phyloP scores from a whole-genome alignment of 2,113 vertebrate species.

The Tachycineta bicolor region DNA sequence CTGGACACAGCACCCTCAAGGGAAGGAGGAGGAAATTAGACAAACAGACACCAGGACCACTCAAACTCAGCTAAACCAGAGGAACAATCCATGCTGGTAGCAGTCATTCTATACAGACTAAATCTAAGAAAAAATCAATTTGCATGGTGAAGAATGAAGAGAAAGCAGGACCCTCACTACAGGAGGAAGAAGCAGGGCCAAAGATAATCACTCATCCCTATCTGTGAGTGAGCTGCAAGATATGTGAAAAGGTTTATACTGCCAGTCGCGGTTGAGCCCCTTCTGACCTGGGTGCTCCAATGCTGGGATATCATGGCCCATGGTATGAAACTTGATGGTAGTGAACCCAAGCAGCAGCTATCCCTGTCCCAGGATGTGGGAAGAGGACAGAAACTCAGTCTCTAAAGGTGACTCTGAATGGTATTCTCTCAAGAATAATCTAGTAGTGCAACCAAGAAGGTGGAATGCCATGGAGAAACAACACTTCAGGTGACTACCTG shows the following conservation, averaged over 20 bases:
- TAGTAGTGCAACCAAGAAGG: neutral
- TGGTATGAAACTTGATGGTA: neutral
- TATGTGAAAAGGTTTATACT: neutral
- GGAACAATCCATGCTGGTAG: neutral
- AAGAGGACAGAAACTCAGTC: neutral
- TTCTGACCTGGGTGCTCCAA: neutral
- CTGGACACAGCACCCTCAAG: neutral
- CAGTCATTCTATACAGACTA: neutral
- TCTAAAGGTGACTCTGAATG: neutral
- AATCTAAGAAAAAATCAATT: neutral
- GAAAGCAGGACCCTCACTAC: neutral
- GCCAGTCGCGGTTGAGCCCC: fast-evolving
- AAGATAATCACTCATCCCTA: neutral
- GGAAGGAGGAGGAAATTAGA: neutral
- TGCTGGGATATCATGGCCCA: neutral
- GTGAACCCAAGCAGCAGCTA: neutral
- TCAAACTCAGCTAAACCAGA: neutral
- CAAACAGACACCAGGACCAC: neutral
- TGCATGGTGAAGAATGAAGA: neutral
- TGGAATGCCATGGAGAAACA: neutral
- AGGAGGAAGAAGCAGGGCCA: neutral
- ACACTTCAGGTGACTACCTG: neutral
- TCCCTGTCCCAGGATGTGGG: neutral
- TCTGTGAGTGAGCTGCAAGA: fast-evolving
- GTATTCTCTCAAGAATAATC: neutral